These are phyloP conservation scores for Cataglyphis altisquamis DNA, from an alignment of 2,888 invertebrate genomes.

Conservation along the genomic window DNA sequence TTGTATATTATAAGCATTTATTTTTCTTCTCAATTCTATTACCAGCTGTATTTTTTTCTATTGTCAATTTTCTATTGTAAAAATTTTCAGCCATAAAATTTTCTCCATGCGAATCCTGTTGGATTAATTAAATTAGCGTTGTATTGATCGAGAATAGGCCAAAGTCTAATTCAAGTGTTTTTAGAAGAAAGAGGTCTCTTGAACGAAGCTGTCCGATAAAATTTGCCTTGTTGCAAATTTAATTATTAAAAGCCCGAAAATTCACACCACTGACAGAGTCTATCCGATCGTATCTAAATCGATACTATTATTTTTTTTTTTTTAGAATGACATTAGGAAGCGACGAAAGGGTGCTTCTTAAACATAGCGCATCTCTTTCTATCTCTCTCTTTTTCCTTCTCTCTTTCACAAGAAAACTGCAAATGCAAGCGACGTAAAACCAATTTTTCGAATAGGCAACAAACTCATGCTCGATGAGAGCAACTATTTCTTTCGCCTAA, in stretches of 20 bases:
- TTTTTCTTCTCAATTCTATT: background rate
- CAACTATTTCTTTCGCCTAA: slow-evolving; percentile 11
- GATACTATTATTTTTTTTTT: slow-evolving; percentile 18
- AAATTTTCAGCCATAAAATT: background rate
- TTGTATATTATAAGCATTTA: background rate
- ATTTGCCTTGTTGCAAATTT: slow-evolving; percentile 23
- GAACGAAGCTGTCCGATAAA: background rate
- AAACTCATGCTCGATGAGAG: slow-evolving; percentile 53
- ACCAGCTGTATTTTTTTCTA: background rate
- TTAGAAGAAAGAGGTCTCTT: background rate
- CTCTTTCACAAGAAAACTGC: slow-evolving; percentile 26
- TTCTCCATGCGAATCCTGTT: background rate
- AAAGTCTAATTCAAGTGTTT: slow-evolving; percentile 19
- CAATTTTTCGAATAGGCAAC: slow-evolving; percentile 61
- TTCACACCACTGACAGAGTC: background rate
- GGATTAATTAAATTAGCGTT: background rate
- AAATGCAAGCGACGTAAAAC: slow-evolving; percentile 44
- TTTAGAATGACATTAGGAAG: background rate
- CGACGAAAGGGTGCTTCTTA: slow-evolving; percentile 9
- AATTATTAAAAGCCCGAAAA: slow-evolving; percentile 37
- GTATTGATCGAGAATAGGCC: slow-evolving; percentile 1
- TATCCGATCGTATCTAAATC: slow-evolving; percentile 13
- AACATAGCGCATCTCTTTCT: background rate
- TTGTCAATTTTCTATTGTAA: background rate
- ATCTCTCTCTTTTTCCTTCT: background rate